phyloP scores from a whole-genome alignment of 2,113 vertebrate genomes.

The Bubo bubo region DNA sequence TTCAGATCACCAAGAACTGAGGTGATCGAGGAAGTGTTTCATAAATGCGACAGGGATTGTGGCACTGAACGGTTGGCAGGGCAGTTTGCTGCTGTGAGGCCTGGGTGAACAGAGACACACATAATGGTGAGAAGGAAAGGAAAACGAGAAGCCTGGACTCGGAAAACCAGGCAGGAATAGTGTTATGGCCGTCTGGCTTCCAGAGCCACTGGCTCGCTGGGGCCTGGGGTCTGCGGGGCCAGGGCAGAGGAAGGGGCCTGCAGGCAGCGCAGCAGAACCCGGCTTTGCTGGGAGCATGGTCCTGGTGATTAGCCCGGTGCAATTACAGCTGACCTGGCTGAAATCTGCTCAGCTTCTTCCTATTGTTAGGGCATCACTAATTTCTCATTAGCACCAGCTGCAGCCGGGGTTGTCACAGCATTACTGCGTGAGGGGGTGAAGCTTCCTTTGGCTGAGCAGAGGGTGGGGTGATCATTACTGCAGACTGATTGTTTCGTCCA shows the following conservation, averaged over 20 bases:
- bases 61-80: not conserved
- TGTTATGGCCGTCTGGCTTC: rapidly evolving
- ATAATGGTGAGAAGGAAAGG: rapidly evolving
- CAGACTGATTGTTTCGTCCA: too few relatives aligned
- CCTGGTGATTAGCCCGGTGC: not conserved
- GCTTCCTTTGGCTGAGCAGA: not conserved
- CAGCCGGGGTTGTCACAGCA: not conserved
- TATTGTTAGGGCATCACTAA: not conserved
- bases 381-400: not conserved
- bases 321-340: not conserved
- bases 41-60: rapidly evolving
- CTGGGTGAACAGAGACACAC: not conserved
- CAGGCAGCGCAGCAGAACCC: rapidly evolving
- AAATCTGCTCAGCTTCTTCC: not conserved
- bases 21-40: rapidly evolving
- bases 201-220: rapidly evolving
- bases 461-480: not conserved
- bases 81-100: not conserved
- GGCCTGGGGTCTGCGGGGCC: rapidly evolving
- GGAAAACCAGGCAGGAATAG: not conserved
- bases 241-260: rapidly evolving
- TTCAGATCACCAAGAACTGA: not conserved
- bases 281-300: not conserved
- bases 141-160: rapidly evolving
- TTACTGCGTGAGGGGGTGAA: too few relatives aligned